A percentile compares a stretch with the other conserved stretches of the same genome.
Evolutionary conservation across 2,113 vertebrate genomes (phyloP).

Genomic region (Rhinolophus sinicus): DNA sequence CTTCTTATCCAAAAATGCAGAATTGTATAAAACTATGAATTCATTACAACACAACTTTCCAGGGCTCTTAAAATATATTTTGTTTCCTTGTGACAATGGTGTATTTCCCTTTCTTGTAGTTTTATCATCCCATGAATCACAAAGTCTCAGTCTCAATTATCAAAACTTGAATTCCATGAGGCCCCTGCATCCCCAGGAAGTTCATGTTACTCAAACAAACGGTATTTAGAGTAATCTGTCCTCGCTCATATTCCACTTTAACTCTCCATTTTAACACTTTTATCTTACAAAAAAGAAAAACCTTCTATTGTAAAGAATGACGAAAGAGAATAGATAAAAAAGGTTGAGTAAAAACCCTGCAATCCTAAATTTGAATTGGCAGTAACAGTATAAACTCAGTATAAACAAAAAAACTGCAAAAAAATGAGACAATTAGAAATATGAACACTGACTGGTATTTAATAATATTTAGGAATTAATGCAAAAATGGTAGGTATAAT

Average conservation of each 20-base stretch:
- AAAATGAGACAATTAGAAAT: neutral
- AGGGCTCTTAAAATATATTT: neutral
- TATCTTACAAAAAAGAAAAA: neutral
- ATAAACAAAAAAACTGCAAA: neutral
- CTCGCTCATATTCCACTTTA: neutral
- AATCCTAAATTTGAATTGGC: neutral
- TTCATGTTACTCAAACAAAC: neutral
- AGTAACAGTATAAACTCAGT: neutral
- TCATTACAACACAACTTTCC: neutral
- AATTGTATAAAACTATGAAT: neutral
- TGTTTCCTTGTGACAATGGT: neutral
- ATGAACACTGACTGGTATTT: neutral
- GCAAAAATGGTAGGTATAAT: neutral
- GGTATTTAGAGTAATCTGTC: neutral
- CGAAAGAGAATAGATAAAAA: neutral
- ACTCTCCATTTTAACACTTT: neutral
- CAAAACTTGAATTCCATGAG: constrained; percentile 9
- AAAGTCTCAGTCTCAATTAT: neutral
- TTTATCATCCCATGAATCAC: neutral
- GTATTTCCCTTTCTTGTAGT: neutral
- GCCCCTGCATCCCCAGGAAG: neutral
- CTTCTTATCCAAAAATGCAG: neutral
- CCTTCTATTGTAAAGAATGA: neutral
- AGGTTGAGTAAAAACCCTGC: neutral
- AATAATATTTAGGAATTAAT: neutral